Evolutionary conservation across 1,140 invertebrate species (phyloP), one percentile per base, ranked within the genome.

Genomic region (Heliconius eleuchia): DNA sequence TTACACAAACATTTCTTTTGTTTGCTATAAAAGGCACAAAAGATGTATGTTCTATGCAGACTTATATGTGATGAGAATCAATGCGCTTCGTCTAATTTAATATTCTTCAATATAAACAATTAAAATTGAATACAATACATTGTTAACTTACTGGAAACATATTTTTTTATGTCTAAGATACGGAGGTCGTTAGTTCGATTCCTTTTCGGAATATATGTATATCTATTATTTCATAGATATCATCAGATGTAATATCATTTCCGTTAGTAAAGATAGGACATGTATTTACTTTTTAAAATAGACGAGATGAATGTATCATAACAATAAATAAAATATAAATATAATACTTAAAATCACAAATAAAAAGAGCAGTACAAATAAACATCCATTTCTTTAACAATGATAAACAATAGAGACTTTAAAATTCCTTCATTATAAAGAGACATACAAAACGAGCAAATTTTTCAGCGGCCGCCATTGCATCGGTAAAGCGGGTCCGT

Each of bases 391-490:
- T 50, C 72, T 73, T 66, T 37, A 80, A 80, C 71, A 23, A 80
- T 66, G 30, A 72, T 60, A 27, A 71, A 80, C 55, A 77, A 80
- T 80, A 70, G 75, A 80, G 37, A 76, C 55, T 74, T 74, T 34
- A 16, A 70, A 60, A 77, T 73, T 46, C 75, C 39, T 46, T 74
- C 30, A 71, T 77, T 75, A 78, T 73, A 70, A n/a, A 71, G 78
- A 74, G 72, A 78, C 72, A 76, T 71, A 76, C 66, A 82, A 80
- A 79, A 87, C 86, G 85, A 92, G 84, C 85, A 87, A 89, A 91
- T 89, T 88, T 88, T 86, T 79, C 83, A 85, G 82, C 76, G 87
- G 80, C 82, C 80, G 85, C 84, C 85, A 60, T 76, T 83, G 88
- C 90, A 82, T 80, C 79, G 82, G 77, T 82, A 78, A 81, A 81